Percentiles rank a stretch among this genome's conserved stretches.
phyloP scores from a whole-genome alignment of 2,888 invertebrate species.

The Yponomeuta sedellus region DNA sequence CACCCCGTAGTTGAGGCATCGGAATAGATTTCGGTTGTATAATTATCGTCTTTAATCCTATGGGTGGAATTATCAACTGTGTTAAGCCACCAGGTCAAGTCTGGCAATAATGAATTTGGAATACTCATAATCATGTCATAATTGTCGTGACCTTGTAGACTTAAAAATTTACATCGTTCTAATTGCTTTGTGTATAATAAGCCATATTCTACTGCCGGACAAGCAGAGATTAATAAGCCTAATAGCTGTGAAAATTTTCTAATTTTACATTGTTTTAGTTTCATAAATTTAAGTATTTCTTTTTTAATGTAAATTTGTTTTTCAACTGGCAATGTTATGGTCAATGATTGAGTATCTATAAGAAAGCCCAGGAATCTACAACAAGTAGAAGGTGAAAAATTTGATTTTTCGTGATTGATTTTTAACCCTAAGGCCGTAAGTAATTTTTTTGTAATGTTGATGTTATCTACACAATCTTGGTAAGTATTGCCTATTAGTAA shows the following conservation, averaged over 20 bases:
- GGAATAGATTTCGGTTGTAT: slow-evolving; percentile 24
- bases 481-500: slow-evolving; percentile 16
- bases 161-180: slow-evolving; percentile 25
- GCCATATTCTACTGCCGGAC: slow-evolving; percentile 33
- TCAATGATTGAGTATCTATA: slow-evolving; percentile 18
- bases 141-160: slow-evolving; percentile 7
- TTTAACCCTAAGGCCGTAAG: slow-evolving; percentile 22
- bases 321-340: slow-evolving; percentile 21
- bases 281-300: slow-evolving; percentile 16
- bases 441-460: slow-evolving; percentile 11
- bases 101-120: no score
- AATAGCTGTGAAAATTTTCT: slow-evolving; percentile 24
- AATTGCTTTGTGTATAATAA: slow-evolving; percentile 32
- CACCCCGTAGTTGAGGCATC: slow-evolving; percentile 24
- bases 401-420: slow-evolving; percentile 25
- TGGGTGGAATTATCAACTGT: no score
- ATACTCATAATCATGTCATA: no score
- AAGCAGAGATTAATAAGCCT: slow-evolving; percentile 28
- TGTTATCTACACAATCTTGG: slow-evolving; percentile 6
- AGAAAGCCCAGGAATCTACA: slow-evolving; percentile 5
- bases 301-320: slow-evolving; percentile 20
- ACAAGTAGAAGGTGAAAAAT: slow-evolving; percentile 16
- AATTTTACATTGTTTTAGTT: slow-evolving; percentile 25
- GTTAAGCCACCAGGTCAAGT: no score
- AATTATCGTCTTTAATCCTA: slow-evolving; percentile 14